Conservation (phyloP, 2,888 invertebrate genomes). For the Pycnomerus fuliginosus region DNA sequence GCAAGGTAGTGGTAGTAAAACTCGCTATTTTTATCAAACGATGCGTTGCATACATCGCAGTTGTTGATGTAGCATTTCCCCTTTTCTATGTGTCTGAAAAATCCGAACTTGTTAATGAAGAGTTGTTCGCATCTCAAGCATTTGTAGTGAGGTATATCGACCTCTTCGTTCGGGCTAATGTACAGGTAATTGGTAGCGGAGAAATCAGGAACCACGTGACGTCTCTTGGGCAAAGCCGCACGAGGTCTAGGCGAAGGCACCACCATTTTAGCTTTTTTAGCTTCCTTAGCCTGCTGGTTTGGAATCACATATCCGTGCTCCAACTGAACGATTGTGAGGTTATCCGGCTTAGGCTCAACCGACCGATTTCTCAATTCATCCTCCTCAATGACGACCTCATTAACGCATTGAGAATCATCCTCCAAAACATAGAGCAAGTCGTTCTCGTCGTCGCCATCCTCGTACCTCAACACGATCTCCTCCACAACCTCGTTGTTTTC, state of each 20-base stretch:
- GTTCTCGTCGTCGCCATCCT: conserved; percentile 34
- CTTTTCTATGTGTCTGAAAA: conserved; percentile 49
- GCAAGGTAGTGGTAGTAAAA: conserved; percentile 47
- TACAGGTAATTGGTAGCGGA: conserved; percentile 44
- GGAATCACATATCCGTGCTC: conserved; percentile 51
- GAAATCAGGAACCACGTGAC: conserved; percentile 45
- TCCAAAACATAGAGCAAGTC: conserved; percentile 48
- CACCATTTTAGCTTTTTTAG: not conserved
- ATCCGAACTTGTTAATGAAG: conserved; percentile 49
- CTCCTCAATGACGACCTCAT: conserved; percentile 47
- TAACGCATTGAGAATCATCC: conserved; percentile 45
- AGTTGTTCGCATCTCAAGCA: conserved; percentile 50
- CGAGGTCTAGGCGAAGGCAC: not conserved
- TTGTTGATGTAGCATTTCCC: conserved; percentile 51
- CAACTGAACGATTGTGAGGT: conserved; percentile 38
- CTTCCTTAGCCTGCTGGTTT: not conserved
- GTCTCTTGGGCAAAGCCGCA: conserved; percentile 30
- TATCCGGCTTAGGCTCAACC: not conserved
- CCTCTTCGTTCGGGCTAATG: conserved; percentile 43
- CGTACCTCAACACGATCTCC: conserved; percentile 35
- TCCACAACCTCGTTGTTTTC: conserved; percentile 30
- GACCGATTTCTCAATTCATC: too few relatives aligned
- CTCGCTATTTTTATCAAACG: conserved; percentile 46
- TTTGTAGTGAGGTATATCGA: conserved; percentile 46
- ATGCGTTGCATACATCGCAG: conserved; percentile 47